These are phyloP conservation scores for Oxystoma pomonae DNA, from an alignment of 2,888 invertebrate genomes.

Conservation along the genomic window DNA sequence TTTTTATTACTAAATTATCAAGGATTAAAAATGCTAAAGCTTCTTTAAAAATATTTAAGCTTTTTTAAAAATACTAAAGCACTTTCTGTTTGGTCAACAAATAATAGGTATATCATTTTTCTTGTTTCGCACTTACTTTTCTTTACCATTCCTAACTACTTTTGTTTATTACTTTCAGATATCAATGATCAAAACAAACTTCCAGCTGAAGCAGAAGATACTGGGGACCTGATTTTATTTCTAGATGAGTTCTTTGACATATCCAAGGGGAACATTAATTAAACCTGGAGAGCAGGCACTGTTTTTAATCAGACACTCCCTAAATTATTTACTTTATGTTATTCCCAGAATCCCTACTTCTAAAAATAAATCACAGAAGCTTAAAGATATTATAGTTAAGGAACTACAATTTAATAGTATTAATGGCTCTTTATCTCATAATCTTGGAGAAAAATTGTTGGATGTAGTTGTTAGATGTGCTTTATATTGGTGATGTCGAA, in stretches of 20 bases:
- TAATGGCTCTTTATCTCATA: slow-evolving; percentile 6
- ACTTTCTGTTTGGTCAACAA: no score
- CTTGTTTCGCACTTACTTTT: no score
- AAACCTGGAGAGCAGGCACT: slow-evolving; percentile 1
- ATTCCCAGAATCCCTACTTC: not conserved
- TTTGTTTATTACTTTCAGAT: no score
- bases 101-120: no score
- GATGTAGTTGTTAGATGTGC: slow-evolving; percentile 2
- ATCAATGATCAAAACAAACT: no score
- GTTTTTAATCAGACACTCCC: slow-evolving; percentile 1
- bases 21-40: not conserved
- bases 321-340: slow-evolving; percentile 6
- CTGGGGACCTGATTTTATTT: no score
- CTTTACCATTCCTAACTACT: no score
- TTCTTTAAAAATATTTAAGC: no score
- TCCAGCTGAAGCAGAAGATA: no score
- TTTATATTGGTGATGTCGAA: slow-evolving; percentile 6
- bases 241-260: no score
- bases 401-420: slow-evolving; percentile 5
- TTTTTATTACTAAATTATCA: not conserved
- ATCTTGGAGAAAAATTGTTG: slow-evolving; percentile 4
- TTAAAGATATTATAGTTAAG: not conserved
- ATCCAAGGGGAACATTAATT: not conserved
- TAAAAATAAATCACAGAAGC: not conserved
- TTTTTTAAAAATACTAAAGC: no score